These are phyloP conservation scores for Bambusicola thoracicus DNA, from an alignment of 2,113 vertebrate genomes.

Conservation along the genomic window DNA sequence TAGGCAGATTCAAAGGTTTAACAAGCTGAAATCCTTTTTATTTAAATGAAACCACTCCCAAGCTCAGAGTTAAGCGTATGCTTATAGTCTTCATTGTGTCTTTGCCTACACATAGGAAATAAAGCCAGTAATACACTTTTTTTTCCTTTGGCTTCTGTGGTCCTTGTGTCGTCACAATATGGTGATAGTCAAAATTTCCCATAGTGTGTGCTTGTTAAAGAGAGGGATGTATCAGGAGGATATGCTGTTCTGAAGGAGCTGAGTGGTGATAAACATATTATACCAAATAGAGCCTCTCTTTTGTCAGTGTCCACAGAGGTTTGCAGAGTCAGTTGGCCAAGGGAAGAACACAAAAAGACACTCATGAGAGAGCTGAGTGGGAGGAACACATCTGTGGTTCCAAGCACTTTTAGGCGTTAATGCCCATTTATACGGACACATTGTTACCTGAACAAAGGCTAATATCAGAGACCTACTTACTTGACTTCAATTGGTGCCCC, in stretches of 20 bases:
- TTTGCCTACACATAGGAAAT: background rate
- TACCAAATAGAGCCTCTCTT: background rate
- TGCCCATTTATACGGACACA: fast-evolving
- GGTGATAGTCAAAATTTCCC: background rate
- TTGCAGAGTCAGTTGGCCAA: background rate
- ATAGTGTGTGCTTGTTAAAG: background rate
- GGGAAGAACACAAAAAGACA: background rate
- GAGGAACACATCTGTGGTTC: background rate
- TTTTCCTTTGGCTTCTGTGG: background rate
- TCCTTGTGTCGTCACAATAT: background rate
- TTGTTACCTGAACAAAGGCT: background rate
- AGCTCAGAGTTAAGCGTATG: background rate
- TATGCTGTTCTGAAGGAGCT: background rate
- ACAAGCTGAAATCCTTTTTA: background rate
- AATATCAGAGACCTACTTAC: background rate
- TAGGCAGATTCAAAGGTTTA: background rate
- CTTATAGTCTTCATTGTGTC: background rate
- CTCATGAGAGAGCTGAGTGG: background rate
- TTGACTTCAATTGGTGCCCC: background rate
- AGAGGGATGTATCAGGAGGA: background rate
- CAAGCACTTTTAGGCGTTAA: background rate
- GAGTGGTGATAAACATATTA: background rate
- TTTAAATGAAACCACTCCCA: background rate
- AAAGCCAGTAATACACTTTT: background rate
- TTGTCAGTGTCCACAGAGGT: background rate